Evolutionary conservation across 2,113 vertebrate genomes (phyloP), one percentile per base, ranked within the genome.

Genomic region (Pteropus alecto): DNA sequence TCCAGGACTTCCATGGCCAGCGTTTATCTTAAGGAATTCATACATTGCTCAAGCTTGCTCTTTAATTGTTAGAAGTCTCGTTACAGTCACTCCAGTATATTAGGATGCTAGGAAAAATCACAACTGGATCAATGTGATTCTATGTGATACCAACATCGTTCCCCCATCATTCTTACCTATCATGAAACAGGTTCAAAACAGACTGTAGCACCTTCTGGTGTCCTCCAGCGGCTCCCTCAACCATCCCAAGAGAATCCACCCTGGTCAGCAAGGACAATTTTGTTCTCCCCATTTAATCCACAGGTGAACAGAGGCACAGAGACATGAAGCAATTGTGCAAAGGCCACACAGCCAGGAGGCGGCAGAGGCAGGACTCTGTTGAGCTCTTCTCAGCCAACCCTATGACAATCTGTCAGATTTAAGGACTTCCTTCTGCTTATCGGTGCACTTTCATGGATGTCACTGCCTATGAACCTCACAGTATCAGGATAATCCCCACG

Each of bases 291-390:
- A 81, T 9, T 81, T 60, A 58, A 73, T 18, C 48, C 48, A 38
- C 33, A 74, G 46, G 65, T 74, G 22, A 89, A 89, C 51, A 70
- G 28, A 48, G 21, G 54, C 60, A 87, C 90, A 51, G 78, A 84
- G 33, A 60, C 13, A 26, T 19, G 58, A 68, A 82, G 74, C n/a
- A 67, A 68, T 7, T 15, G 14, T 12, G 46, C 18, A 9, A 81
- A 90, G 73, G 21, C 48, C 65, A 61, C 38, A 41, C n/a, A 35
- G 84, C 43, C 70, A 67, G 24, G 24, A 89, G 68, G 43, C 5
- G 0, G 81, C 3, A 67, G 30, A 28, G 67, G 21, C 58, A 46
- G 58, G 41, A 86, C 41, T 74, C 46, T 21, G 2, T 1, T 51
- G 61, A 54, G 30, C 61, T n/a, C 35, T 43, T 85, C 61, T 19